A percentile compares a stretch with the other conserved stretches of the same genome.
These are phyloP conservation scores for Protonibea diacanthus DNA, from an alignment of 2,797 vertebrate species.

Conservation along the genomic window DNA sequence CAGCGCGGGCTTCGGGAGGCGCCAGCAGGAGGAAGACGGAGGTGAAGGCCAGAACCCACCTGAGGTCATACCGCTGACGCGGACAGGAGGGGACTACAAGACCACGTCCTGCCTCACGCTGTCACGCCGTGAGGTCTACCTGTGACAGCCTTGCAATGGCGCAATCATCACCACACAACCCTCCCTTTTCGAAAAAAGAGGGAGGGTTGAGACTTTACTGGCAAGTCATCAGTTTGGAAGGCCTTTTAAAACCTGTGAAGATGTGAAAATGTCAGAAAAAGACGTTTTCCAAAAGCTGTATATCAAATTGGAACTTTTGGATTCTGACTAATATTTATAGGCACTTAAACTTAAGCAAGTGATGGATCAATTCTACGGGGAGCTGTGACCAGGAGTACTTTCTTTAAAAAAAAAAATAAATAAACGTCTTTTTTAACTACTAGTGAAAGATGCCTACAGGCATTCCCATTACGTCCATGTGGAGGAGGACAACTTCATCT, in stretches of 20 bases:
- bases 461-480: constrained; percentile 59
- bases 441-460: constrained; percentile 62
- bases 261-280: constrained; percentile 64
- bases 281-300: constrained; percentile 56
- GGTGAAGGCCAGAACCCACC: constrained; percentile 83
- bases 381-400: constrained; percentile 58
- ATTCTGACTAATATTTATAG: constrained; percentile 79
- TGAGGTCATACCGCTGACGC: constrained; percentile 96
- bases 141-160: constrained; percentile 85
- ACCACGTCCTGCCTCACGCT: constrained; percentile 96
- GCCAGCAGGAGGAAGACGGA: constrained; percentile 88
- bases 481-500: constrained; percentile 70
- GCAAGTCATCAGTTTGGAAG: constrained; percentile 46
- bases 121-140: constrained; percentile 97
- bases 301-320: constrained; percentile 67
- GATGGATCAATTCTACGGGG: constrained; percentile 48
- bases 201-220: constrained; percentile 52
- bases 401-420: constrained; percentile 55
- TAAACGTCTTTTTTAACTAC: constrained; percentile 63
- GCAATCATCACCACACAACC: constrained; percentile 33
- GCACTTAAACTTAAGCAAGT: constrained; percentile 66
- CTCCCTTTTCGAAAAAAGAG: constrained; percentile 35
- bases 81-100: constrained; percentile 95
- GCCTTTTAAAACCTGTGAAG: constrained; percentile 61
- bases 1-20: constrained; percentile 90